Evolutionary conservation across 2,113 vertebrate genomes (phyloP).

Genomic region (Oreochromis aureus): DNA sequence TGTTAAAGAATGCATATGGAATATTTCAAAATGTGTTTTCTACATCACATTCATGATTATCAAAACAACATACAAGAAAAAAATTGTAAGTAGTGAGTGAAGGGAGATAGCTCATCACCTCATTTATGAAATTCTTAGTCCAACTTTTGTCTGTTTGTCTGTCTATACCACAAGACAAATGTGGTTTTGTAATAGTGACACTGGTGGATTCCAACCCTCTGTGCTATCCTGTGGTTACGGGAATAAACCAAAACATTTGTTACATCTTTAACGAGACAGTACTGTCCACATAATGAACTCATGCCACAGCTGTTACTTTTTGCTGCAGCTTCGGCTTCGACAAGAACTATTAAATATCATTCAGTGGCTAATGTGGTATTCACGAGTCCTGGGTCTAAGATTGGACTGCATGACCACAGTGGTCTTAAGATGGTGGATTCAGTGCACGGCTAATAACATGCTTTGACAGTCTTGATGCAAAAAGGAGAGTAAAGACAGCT

Average conservation of each 20-base stretch:
- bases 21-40: background rate
- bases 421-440: background rate
- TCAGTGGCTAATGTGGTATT: background rate
- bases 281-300: slow-evolving; percentile 3
- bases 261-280: slow-evolving; percentile 4
- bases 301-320: background rate
- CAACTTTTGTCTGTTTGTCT: background rate
- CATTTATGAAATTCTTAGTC: background rate
- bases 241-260: slow-evolving; percentile 1
- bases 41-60: background rate
- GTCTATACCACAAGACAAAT: background rate
- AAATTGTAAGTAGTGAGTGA: background rate
- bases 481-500: background rate
- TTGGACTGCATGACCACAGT: background rate
- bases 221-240: background rate
- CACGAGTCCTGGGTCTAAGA: background rate
- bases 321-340: background rate
- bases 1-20: background rate
- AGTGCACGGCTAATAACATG: background rate
- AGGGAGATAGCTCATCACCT: background rate
- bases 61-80: background rate
- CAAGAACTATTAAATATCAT: background rate
- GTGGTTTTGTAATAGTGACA: background rate
- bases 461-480: background rate
- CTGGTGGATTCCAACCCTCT: background rate